Base-by-base conservation (phyloP, 2,888 invertebrate genomes). In the Diplolepis rosae region DNA sequence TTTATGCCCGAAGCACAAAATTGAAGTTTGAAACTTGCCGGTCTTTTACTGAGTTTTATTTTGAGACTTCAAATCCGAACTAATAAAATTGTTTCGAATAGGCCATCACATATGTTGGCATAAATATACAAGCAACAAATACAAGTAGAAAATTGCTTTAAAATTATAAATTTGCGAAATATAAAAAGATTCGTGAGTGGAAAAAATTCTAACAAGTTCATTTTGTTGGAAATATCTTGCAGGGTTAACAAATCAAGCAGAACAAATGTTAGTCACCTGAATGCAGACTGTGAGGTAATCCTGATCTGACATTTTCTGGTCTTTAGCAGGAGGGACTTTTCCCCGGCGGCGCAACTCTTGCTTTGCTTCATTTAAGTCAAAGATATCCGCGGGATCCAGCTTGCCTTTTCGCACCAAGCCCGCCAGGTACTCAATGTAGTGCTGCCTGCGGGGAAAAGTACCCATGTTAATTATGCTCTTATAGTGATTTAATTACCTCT, bases 351-450 rank as follows among this genome's bases (percentile, higher is more conserved):
- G 93, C 88, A 97, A 91, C 89, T 97, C 96, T 83, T 96, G 96
- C 83, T 94, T 93, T 85, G 97, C 93, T 88, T 97, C 97, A 82
- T 93, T 92, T 89, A 95, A 92, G 89, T 95, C 95, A 92, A 98
- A 94, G 87, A 98, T 95, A 80, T 93, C 92, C 85, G 97, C 92
- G 5, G 98, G 98, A 91, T 98, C 98, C 89, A 98, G 92, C 85
- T 92, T 92, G 88, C 94, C 91, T 89, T 93, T 92, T 89, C 95
- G 95, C 90, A 98, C 95, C 89, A 94, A 92, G 84, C 92, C 93
- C 88, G 97, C 96, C 92, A 98, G 93, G 91, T 98, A 97, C 91
- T 98, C 98, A 89, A 97, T 94, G 92, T 97, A 98, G 92, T 98
- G 98, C 88, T 92, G 91, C 92, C 98, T 98, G 92, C 87, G 90